Conservation (phyloP, 2,797 vertebrate species). For the Bovichtus variegatus region DNA sequence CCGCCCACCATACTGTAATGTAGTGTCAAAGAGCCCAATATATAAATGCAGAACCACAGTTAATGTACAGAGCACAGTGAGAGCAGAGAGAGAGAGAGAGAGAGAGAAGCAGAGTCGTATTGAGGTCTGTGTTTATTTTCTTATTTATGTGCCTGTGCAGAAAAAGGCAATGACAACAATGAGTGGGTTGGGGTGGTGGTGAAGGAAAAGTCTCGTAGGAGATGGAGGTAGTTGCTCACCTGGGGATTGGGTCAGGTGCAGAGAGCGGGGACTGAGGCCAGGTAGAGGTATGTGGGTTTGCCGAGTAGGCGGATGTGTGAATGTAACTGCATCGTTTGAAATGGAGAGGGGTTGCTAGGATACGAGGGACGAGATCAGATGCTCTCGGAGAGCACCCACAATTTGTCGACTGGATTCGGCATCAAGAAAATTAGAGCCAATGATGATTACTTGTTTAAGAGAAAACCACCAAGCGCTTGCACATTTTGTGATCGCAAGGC, state of each 20-base stretch:
- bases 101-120: not conserved
- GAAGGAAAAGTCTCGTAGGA: conserved; percentile 50
- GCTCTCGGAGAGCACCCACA: conserved; percentile 57
- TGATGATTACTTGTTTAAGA: conserved; percentile 62
- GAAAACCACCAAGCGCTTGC: conserved; percentile 41
- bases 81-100: conserved; percentile 9
- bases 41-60: conserved; percentile 11
- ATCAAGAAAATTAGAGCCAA: conserved; percentile 63
- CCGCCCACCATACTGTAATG: not conserved
- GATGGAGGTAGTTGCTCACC: conserved; percentile 65
- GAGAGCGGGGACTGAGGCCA: conserved; percentile 62
- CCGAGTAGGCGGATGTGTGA: conserved; percentile 73
- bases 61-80: not conserved
- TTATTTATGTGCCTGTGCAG: conserved; percentile 22
- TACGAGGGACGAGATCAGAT: conserved; percentile 75
- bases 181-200: conserved; percentile 67
- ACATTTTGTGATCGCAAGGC: conserved; percentile 32
- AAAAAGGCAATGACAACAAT: conserved; percentile 20
- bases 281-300: conserved; percentile 54
- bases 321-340: conserved; percentile 73
- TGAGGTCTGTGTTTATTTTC: conserved; percentile 40
- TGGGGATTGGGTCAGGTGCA: conserved; percentile 75
- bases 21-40: conserved; percentile 21
- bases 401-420: conserved; percentile 61
- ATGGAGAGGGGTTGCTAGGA: conserved; percentile 84